Percentiles rank a stretch among this genome's conserved stretches.
Conservation (phyloP, 1,140 invertebrate genomes). For the Trachymyrmex cornetzi region DNA sequence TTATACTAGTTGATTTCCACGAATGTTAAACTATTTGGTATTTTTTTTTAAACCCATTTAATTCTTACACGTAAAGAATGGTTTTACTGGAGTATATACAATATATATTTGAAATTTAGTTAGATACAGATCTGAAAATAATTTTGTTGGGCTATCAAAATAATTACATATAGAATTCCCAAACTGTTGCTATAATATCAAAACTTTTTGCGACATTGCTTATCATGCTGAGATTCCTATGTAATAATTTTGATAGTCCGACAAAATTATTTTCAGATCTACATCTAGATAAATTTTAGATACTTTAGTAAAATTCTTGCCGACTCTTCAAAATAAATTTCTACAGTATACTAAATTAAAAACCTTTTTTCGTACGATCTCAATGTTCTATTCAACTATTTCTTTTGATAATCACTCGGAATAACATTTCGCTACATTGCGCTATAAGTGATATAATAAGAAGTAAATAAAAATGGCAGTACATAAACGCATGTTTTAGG, state of each 20-base stretch:
- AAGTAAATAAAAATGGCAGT: constrained; percentile 10
- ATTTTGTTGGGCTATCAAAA: too few relatives aligned
- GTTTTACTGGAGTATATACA: too few relatives aligned
- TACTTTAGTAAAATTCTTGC: too few relatives aligned
- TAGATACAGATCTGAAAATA: too few relatives aligned
- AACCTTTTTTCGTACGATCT: neutral
- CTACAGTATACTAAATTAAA: neutral
- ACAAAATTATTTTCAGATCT: too few relatives aligned
- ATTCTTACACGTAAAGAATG: neutral
- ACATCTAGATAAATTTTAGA: too few relatives aligned
- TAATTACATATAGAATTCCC: too few relatives aligned
- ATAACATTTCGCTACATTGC: neutral
- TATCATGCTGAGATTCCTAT: too few relatives aligned
- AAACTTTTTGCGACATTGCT: too few relatives aligned
- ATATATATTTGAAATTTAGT: too few relatives aligned
- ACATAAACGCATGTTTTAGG: neutral
- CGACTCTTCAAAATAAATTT: neutral
- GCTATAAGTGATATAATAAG: neutral
- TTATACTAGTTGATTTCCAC: neutral
- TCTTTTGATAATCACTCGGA: constrained; percentile 5
- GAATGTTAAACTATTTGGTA: neutral
- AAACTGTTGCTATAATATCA: too few relatives aligned
- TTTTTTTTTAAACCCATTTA: neutral
- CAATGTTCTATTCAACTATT: neutral
- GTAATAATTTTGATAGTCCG: too few relatives aligned